Evolutionary conservation across 2,113 vertebrate species (phyloP), one percentile per base, ranked within the genome.

Genomic region (Grallaria varia): DNA sequence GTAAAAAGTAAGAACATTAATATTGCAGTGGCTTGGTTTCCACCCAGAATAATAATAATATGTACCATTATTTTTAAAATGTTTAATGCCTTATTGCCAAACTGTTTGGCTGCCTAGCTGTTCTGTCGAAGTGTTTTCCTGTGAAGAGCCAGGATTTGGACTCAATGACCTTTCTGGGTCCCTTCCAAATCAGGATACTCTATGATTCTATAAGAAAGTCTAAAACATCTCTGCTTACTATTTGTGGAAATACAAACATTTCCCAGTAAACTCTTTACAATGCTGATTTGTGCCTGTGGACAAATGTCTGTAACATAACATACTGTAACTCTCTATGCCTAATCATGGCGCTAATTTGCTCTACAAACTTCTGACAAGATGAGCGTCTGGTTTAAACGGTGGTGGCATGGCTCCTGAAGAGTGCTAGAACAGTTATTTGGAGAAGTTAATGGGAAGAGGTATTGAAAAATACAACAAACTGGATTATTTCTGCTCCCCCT

Each of bases 401-500:
- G 17, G 52, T 68, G 39, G 56, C 50, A 79, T 9, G 53, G 31
- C 31, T 93, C 35, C 71, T 86, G 40, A 37, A 84, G 59, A 77
- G 67, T 35, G 44, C 47, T 56, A 69, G 72, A 78, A 75, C 1
- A 12, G 83, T 75, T 77, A 45, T 75, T 71, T 30, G 30, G 25
- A 83, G 60, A 93, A 86, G 44, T 81, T 80, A 87, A 80, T 75
- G 42, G 74, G 64, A 89, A 93, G 35, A 80, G 22, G 47, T 68
- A 84, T 8, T 89, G 89, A 81, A 89, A 87, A 96, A 87, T 69
- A 72, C 92, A 84, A 66, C 68, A 35, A 27, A 39, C 45, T 94
- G 73, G 73, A 95, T 74, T 63, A 58, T 62, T 44, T 93, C 86
- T 66, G 74, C 62, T 92, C 45, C 42, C 47, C 84, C 86, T 81